Base-by-base conservation (phyloP, 2,113 vertebrate genomes). In the Acrocephalus arundinaceus region DNA sequence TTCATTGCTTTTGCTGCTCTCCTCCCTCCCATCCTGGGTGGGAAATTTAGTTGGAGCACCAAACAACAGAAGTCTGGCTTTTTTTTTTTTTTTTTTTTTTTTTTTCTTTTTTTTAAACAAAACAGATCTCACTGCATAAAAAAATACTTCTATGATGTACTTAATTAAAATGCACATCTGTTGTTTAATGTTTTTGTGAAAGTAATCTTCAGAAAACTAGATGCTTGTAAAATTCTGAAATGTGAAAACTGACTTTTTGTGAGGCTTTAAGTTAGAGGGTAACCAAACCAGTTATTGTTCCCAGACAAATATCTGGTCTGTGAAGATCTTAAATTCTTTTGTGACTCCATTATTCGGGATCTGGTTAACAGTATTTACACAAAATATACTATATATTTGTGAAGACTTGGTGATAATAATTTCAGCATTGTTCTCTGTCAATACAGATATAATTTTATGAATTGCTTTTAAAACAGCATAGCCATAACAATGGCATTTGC, bases 1-100 rank as follows among this genome's bases (percentile, higher is more conserved):
- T 97, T 97, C 43, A 65, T 84, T 82, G 27, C 11, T 83, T 97
- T 85, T 85, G 41, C 72, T 93, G 5, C 35, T 95, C 15, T 83
- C 18, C n/a, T 95, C 14, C 10, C n/a, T 59, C 86, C 37, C 37
- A 3, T 52, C 51, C 6, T 59, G 12, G 63, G 82, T 90, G 48
- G 37, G 21, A 94, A 83, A 63, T 77, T 9, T 78, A 93, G 21
- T 24, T 48, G 74, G 66, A 72, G 6, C 79, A 92, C 70, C 72
- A 72, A 84, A 65, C 7, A 65, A 39, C 33, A 82, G 62, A n/a
- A 91, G 85, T n/a, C 12, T 8, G 22, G 6, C 2, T 25, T 85
- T 6, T 87, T 92, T 88, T 92, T 27, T 85, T 6, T 87, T 92
- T 88, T 92, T 27, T 93, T 77, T 90, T 14, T 6, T 88, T 27